Evolutionary conservation across 2,113 vertebrate genomes (phyloP).

Genomic region (Puntigrus tetrazona): DNA sequence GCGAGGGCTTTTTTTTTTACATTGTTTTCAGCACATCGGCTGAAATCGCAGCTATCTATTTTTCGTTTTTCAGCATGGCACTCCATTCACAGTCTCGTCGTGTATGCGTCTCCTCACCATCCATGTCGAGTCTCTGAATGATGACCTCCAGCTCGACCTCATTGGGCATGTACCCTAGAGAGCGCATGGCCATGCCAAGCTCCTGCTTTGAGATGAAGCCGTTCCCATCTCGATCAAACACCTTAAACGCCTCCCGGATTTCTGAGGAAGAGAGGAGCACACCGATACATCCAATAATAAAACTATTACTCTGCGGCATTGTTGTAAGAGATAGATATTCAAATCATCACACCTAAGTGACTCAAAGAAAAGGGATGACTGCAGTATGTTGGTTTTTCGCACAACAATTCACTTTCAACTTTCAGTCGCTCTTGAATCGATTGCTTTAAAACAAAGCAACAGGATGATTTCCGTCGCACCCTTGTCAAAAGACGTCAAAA

Average conservation of each 20-base stretch:
- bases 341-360: constrained; percentile 13
- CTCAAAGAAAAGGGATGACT: not conserved
- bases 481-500: constrained; percentile 33
- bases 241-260: constrained; percentile 88
- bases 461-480: not conserved
- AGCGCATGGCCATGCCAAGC: constrained; percentile 86
- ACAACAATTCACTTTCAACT: not conserved
- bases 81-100: not conserved
- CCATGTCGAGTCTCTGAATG: constrained; percentile 88
- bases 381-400: not conserved
- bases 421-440: not conserved
- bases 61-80: not conserved
- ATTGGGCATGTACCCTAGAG: constrained; percentile 88
- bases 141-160: constrained; percentile 89
- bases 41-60: not conserved
- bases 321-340: constrained; percentile 13
- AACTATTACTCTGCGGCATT: not conserved
- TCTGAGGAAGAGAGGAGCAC: constrained; percentile 64
- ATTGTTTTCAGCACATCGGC: not conserved
- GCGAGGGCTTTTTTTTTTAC: not conserved
- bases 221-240: constrained; percentile 87
- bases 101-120: constrained; percentile 67
- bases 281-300: not conserved
- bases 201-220: constrained; percentile 92
- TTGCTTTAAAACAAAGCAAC: constrained; percentile 9